Conservation (phyloP, 2,888 invertebrate species). For the Rhagonycha fulva region DNA sequence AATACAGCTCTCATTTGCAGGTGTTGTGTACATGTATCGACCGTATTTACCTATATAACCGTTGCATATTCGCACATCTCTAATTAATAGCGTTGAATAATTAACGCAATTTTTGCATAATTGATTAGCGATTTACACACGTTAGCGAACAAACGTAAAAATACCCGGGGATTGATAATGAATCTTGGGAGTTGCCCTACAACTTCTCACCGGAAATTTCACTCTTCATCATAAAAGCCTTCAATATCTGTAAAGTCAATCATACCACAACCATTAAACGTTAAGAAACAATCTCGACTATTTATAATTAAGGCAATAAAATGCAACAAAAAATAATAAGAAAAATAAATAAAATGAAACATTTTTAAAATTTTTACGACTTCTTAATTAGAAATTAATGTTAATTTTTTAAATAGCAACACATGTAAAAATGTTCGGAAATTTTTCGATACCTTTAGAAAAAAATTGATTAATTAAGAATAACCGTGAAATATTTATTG, state of each 20-base stretch:
- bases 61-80: conserved; percentile 15
- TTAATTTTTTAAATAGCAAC: background rate
- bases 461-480: background rate
- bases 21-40: conserved; percentile 29
- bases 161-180: conserved; percentile 7
- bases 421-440: background rate
- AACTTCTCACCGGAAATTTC: conserved; percentile 9
- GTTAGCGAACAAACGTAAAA: conserved; percentile 1
- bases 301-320: background rate
- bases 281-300: background rate
- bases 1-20: conserved; percentile 40
- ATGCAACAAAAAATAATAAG: background rate
- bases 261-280: background rate
- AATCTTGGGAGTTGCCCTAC: background rate
- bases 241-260: conserved; percentile 6
- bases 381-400: background rate
- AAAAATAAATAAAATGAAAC: background rate
- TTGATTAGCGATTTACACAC: conserved; percentile 15
- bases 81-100: conserved; percentile 26
- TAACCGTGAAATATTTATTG: background rate
- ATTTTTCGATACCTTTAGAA: background rate
- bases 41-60: conserved; percentile 11
- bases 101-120: conserved; percentile 19
- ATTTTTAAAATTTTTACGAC: background rate
- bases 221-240: conserved; percentile 4